Conservation (phyloP, 2,113 vertebrate genomes). For the Sylvicapra grimmia region DNA sequence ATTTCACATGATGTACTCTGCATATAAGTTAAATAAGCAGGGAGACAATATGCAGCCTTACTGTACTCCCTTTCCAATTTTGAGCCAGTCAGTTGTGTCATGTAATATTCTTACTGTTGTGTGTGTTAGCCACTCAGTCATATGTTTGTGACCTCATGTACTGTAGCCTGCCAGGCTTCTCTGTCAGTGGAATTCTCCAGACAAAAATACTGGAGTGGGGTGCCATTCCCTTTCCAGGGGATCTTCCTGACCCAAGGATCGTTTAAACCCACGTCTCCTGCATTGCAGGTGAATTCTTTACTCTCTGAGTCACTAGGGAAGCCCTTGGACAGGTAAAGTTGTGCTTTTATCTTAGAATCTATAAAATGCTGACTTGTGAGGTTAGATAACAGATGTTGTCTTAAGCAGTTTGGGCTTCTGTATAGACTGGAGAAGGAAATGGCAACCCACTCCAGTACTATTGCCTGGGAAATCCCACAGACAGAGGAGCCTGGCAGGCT, state of each 20-base stretch:
- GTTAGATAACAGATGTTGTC: not conserved
- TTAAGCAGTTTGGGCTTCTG: not conserved
- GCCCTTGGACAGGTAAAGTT: not conserved
- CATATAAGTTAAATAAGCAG: not conserved
- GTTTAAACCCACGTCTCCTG: not conserved
- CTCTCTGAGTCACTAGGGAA: not conserved
- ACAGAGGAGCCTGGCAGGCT: too few species aligned
- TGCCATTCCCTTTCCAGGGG: not conserved
- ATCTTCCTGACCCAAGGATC: not conserved
- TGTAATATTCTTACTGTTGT: not conserved
- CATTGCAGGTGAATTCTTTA: not conserved
- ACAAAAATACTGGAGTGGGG: not conserved
- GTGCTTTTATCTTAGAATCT: not conserved
- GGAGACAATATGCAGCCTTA: not conserved
- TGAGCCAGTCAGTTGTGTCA: not conserved
- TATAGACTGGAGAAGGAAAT: not conserved
- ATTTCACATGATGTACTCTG: not conserved
- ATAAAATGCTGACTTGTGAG: not conserved
- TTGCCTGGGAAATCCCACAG: too few species aligned
- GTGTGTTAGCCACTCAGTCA: not conserved
- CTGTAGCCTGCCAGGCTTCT: not conserved
- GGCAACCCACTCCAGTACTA: too few species aligned
- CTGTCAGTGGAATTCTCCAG: not conserved
- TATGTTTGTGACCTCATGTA: not conserved
- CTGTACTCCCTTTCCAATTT: not conserved